Evolutionary conservation across 1,140 invertebrate genomes (phyloP).

Genomic region (Drosophila tani): DNA sequence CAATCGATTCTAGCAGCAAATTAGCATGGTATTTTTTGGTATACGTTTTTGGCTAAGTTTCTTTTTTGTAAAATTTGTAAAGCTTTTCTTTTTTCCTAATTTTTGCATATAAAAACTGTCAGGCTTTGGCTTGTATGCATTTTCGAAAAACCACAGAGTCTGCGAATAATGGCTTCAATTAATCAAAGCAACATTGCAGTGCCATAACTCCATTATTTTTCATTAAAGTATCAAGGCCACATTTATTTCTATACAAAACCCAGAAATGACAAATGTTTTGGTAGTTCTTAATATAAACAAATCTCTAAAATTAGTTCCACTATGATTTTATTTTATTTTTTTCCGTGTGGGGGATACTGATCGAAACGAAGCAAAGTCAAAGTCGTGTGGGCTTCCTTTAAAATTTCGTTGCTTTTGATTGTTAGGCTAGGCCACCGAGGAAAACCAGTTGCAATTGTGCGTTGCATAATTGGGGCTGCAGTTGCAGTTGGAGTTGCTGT

Average conservation of each 20-base stretch:
- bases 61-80: background rate
- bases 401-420: slow-evolving; percentile 41
- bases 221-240: background rate
- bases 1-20: no score
- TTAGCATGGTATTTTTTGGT: no score
- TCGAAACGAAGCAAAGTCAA: slow-evolving; percentile 64
- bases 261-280: background rate
- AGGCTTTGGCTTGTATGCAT: no score
- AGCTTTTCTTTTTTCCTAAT: background rate
- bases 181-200: background rate
- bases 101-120: background rate
- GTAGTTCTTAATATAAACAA: background rate
- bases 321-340: slow-evolving; percentile 2
- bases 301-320: slow-evolving; percentile 6
- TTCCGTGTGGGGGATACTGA: slow-evolving; percentile 19
- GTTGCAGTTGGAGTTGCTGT: slow-evolving; percentile 27
- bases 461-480: slow-evolving; percentile 64
- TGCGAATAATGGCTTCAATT: background rate
- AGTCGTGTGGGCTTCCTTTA: slow-evolving; percentile 64
- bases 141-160: no score
- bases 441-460: slow-evolving; percentile 73
- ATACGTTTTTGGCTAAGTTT: no score
- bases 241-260: background rate
- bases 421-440: slow-evolving; percentile 18
- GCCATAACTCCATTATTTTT: background rate